These are phyloP conservation scores for Oreochromis grahami DNA, from an alignment of 2,797 vertebrate species.

Conservation along the genomic window DNA sequence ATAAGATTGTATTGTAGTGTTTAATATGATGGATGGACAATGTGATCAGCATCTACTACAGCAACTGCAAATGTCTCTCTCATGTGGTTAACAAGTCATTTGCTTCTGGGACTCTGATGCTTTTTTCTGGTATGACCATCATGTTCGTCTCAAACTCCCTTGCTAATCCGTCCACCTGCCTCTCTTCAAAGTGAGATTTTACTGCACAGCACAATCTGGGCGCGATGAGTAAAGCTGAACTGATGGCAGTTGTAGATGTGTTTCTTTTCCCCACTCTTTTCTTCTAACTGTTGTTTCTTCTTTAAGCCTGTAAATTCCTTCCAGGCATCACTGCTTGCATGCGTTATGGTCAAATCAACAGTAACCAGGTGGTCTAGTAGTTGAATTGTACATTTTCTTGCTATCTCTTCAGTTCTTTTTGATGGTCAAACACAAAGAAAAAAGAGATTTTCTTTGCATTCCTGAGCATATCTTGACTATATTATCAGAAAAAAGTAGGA, in stretches of 20 bases:
- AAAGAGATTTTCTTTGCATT: not conserved
- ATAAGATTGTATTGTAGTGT: not conserved
- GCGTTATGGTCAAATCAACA: slow-evolving; percentile 9
- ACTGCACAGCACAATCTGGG: not conserved
- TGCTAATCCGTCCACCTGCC: not conserved
- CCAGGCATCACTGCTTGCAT: slow-evolving; percentile 9
- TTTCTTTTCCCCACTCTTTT: not conserved
- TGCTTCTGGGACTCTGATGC: not conserved
- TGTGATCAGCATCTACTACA: not conserved
- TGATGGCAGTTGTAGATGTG: not conserved
- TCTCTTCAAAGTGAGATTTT: slow-evolving; percentile 29
- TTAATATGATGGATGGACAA: not conserved
- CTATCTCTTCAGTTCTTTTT: not conserved
- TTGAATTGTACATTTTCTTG: not conserved
- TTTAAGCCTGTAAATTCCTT: not conserved
- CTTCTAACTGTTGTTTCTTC: not conserved
- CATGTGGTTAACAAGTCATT: not conserved
- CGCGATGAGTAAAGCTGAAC: slow-evolving; percentile 3
- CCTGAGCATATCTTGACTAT: not conserved
- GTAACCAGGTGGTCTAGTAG: not conserved
- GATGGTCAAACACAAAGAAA: not conserved
- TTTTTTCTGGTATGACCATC: not conserved
- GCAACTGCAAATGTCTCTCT: not conserved
- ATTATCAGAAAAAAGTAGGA: not conserved
- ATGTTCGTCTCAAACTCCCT: slow-evolving; percentile 15